A percentile compares a stretch with the other conserved stretches of the same genome.
phyloP scores from a whole-genome alignment of 1,140 invertebrate genomes.

The Oedothorax gibbosus region DNA sequence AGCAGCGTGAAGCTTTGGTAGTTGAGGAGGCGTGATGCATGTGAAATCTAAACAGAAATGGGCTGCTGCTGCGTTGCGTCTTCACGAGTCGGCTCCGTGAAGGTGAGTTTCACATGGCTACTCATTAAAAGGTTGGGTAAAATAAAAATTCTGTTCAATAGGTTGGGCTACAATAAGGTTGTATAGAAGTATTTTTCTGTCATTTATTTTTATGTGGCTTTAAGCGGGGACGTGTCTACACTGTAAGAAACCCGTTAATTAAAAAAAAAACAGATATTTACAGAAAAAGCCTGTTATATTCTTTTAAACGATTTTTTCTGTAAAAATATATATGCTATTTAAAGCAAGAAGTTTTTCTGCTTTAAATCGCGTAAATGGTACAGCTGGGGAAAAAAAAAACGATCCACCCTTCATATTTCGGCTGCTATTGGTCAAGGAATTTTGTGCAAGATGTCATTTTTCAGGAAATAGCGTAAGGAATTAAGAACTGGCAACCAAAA shows the following conservation, averaged over 20 bases:
- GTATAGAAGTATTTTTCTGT: background rate
- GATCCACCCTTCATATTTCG: no score
- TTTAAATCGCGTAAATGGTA: no score
- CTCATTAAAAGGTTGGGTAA: no score
- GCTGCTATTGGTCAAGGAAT: no score
- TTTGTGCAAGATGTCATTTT: no score
- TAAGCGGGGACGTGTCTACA: background rate
- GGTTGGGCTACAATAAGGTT: background rate
- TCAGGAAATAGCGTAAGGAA: no score
- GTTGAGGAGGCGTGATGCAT: background rate
- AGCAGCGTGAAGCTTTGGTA: background rate
- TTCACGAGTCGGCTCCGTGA: slow-evolving; percentile 31
- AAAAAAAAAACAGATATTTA: background rate
- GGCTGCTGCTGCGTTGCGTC: slow-evolving; percentile 28
- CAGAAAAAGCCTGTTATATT: background rate
- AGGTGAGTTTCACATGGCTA: slow-evolving; percentile 8
- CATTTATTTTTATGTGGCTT: no score
- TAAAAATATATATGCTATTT: no score
- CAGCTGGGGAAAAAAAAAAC: no score
- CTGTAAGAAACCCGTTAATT: background rate
- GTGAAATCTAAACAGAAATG: background rate
- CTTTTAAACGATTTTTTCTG: no score
- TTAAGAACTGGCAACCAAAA: no score
- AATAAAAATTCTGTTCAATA: background rate
- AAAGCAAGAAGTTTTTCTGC: no score